Conservation (phyloP, 1,140 invertebrate species). For the Dendroctonus valens region DNA sequence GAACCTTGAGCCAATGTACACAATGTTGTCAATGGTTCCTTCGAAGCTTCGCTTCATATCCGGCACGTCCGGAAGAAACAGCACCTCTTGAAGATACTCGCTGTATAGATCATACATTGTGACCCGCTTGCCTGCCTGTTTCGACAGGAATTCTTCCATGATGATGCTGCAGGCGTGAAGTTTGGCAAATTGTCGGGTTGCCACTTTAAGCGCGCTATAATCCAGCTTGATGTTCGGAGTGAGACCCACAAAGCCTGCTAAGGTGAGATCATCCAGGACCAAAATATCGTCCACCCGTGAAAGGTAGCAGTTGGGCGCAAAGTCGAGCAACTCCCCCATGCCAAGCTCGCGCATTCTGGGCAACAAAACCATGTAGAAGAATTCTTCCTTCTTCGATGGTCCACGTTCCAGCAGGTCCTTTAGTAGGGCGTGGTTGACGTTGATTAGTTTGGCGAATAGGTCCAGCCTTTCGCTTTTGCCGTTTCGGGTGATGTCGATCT, state of each 20-base stretch:
- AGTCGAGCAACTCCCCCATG: not conserved
- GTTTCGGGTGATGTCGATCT: not conserved
- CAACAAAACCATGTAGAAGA: constrained; percentile 13
- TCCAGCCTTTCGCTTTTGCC: not conserved
- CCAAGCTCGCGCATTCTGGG: not conserved
- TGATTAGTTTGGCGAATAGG: constrained; percentile 19
- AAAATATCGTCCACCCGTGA: constrained; percentile 9
- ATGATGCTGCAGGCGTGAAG: constrained; percentile 11
- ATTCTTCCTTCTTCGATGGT: constrained; percentile 20
- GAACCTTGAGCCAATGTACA: constrained; percentile 3
- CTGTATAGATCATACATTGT: constrained; percentile 5
- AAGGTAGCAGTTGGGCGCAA: constrained; percentile 16
- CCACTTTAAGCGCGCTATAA: not conserved
- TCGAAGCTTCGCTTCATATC: constrained; percentile 2
- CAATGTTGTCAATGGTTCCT: not conserved
- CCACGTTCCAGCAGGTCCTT: not conserved
- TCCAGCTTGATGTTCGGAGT: constrained; percentile 8
- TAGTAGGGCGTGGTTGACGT: not conserved
- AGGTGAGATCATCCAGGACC: constrained; percentile 10
- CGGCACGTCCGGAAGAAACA: not conserved
- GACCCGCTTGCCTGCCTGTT: not conserved
- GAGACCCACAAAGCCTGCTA: not conserved
- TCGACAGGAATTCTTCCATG: constrained; percentile 3
- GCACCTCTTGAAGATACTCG: constrained; percentile 5
- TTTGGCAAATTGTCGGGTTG: constrained; percentile 2